Conservation (phyloP, 2,113 vertebrate genomes). For the Trogon surrucura region DNA sequence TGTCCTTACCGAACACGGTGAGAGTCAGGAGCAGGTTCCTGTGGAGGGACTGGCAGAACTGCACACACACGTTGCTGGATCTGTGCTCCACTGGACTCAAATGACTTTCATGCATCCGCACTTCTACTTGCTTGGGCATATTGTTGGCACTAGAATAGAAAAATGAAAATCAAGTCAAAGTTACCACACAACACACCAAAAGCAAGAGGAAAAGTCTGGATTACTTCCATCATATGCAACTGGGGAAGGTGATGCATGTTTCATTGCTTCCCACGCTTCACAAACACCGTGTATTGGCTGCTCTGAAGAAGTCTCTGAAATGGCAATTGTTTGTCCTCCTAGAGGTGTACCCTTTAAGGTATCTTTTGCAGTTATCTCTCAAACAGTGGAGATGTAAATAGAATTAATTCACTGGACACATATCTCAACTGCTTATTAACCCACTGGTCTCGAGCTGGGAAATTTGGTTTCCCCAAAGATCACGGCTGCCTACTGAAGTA, state of each 20-base stretch:
- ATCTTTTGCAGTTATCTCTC: neutral
- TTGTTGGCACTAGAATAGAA: constrained; percentile 85
- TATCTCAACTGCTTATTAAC: neutral
- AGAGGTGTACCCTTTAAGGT: neutral
- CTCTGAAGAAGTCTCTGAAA: neutral
- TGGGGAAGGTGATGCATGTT: neutral
- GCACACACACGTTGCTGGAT: constrained; percentile 81
- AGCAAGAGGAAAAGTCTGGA: neutral
- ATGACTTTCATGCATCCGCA: constrained; percentile 95
- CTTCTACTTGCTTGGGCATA: constrained; percentile 99
- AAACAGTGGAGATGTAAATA: neutral
- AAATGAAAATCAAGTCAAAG: constrained; percentile 2
- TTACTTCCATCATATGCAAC: neutral
- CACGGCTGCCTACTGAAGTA: neutral
- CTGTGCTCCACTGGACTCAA: constrained; percentile 86
- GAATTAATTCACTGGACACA: neutral
- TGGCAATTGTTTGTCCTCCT: neutral
- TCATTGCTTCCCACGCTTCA: neutral
- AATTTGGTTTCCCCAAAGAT: neutral
- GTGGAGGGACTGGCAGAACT: constrained; percentile 85
- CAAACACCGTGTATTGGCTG: neutral
- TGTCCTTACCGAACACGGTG: constrained; percentile 89
- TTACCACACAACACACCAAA: neutral
- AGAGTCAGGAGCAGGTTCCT: constrained; percentile 96
- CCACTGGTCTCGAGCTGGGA: neutral